Evolutionary conservation across 2,113 vertebrate species (phyloP).

Genomic region (Colossoma macropomum): DNA sequence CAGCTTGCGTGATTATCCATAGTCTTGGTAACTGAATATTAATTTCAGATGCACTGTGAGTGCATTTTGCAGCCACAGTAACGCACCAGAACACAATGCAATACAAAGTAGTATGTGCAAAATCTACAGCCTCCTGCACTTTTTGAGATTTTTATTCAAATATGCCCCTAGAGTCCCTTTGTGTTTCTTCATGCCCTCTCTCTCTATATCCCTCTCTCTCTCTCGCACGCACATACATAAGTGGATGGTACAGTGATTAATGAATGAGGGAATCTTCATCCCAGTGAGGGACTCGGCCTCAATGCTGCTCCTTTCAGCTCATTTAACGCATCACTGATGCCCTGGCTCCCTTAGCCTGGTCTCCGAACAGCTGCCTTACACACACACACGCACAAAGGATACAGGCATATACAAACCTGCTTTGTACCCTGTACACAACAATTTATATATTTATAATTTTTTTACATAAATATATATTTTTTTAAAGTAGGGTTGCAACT

Average conservation of each 20-base stretch:
- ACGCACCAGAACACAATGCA: background rate
- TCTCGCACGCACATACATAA: background rate
- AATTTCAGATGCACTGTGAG: background rate
- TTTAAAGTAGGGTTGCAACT: too few species aligned
- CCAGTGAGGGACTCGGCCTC: constrained; percentile 63
- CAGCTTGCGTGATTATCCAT: background rate
- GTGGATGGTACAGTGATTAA: constrained; percentile 69
- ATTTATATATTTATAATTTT: too few species aligned
- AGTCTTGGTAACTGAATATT: background rate
- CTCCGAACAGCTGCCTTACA: constrained; percentile 51
- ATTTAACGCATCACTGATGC: constrained; percentile 70
- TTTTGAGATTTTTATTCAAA: constrained; percentile 3
- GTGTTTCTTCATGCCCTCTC: background rate
- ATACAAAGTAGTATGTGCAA: background rate
- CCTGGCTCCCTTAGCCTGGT: constrained; percentile 50
- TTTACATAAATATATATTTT: too few species aligned
- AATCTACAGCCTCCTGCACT: background rate
- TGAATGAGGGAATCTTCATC: constrained; percentile 70
- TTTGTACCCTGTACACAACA: background rate
- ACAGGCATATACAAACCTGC: background rate
- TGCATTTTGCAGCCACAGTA: background rate
- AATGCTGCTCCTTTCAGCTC: constrained; percentile 71
- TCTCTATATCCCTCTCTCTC: background rate
- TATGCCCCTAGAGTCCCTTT: background rate
- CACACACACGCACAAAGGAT: background rate